Evolutionary conservation across 2,888 invertebrate species (phyloP), one percentile per base, ranked within the genome.

Genomic region (Tipula confusa): DNA sequence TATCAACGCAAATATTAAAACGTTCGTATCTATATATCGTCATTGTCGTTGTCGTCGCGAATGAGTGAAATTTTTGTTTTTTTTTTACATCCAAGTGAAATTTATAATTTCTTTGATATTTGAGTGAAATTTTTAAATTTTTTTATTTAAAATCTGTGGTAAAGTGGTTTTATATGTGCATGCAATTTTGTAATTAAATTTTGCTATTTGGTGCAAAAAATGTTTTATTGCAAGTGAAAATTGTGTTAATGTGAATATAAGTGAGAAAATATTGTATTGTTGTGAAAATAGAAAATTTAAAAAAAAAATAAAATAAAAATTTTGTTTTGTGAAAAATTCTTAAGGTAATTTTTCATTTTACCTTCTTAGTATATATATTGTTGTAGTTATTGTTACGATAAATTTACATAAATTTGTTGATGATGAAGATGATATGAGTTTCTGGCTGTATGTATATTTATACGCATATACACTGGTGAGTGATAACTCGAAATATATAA

Each of bases 141-240:
- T 64, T 24, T 64, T 9, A 24, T 24, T 64, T 24, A 24, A 24
- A n/a, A n/a, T n/a, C 24, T 9, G 64, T 64, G 64, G 9, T 1
- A 64, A 64, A 24, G 64, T 64, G 64, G 0, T 24, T 24, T 64
- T 24, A 1, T 64, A 24, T 64, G 64, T 64, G 64, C 18, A 64
- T 64, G 64, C 18, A 64, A 64, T 64, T 24, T 64, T 64, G 7
- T 64, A 24, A 11, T 18, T 9, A 64, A 64, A 24, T 64, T n/a
- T n/a, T n/a, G 33, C 11, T 33, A 9, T 64, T 24, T 24, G 64
- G 64, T 18, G 24, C 15, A 43, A 15, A 43, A 64, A 64, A 64
- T 64, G 64, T 64, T 64, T 64, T 64, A 64, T 64, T 64, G n/a
- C n/a, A 64, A 64, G 64, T 64, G 64, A 24, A 64, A 64, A 64